Base-by-base conservation (phyloP, 2,113 vertebrate species). In the Chamaetylas fuelleborni region DNA sequence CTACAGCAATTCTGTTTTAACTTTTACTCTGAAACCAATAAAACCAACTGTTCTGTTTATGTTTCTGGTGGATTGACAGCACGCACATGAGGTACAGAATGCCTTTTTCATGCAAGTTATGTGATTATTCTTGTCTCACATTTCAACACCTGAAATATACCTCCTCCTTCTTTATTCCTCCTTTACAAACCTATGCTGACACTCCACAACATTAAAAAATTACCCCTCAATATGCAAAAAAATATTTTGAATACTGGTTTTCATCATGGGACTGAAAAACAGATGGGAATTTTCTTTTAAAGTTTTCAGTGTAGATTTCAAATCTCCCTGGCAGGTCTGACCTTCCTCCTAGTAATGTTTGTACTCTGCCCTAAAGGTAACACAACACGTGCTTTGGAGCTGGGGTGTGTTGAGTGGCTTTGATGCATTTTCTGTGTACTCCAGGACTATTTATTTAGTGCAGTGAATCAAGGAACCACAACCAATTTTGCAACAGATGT, bases 381-480 rank as follows among this genome's bases (percentile, higher is more conserved):
- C 6, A 11, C 3, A 34, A 26, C 2, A 8, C 0, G 3, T 8
- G 3, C 62, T 61, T 53, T 54, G 9, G 12, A 53, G 19, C 2
- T 58, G 12, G n/a, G 11, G 1, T 29, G 17, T 7, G 6, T 23
- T 12, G 25, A 53, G 28, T 7, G 1, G 2, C 31, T 80, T 51
- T 19, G 26, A 20, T 48, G 6, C 17, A 56, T 80, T 77, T 67
- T 38, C 36, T 56, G 23, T 20, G 7, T 22, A 12, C 7, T 65
- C 19, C 65, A 34, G 17, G 4, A 40, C 42, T 48, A 29, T 31
- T 65, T 42, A 74, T 11, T 38, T 19, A 67, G 19, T 24, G 10
- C 18, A 61, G 19, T 6, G 8, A 29, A 51, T 42, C 25, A 50
- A 86, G 36, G 11, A 93, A 38, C 15, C 4, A 43, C 8, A 8